Evolutionary conservation across 1,140 invertebrate species (phyloP).

Genomic region (Globodera ellingtonae): DNA sequence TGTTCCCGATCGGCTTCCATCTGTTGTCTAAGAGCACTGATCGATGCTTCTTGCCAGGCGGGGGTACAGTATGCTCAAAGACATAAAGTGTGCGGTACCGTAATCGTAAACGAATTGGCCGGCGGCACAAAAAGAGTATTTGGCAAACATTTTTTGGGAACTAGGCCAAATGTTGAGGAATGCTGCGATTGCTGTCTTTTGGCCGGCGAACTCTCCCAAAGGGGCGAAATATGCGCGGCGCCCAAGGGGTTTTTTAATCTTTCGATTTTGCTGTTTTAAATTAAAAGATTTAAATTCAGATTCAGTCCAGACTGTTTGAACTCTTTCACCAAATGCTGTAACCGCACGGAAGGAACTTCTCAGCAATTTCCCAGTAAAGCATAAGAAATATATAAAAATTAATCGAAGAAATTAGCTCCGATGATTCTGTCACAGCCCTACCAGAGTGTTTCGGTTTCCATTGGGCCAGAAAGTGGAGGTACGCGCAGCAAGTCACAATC

Average conservation of each 20-base stretch:
- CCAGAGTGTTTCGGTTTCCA: conserved; percentile 24
- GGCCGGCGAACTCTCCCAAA: conserved; percentile 54
- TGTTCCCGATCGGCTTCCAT: conserved; percentile 60
- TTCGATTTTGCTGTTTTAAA: background rate
- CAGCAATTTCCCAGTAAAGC: conserved; percentile 9
- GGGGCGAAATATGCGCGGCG: conserved; percentile 53
- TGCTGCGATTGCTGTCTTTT: conserved; percentile 64
- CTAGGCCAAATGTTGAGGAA: conserved; percentile 43
- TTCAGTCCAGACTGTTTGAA: conserved; percentile 56
- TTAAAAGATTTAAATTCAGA: background rate
- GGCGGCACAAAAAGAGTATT: conserved; percentile 14
- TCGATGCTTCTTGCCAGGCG: conserved; percentile 41
- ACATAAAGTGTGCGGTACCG: conserved; percentile 1
- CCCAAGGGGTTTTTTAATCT: conserved; percentile 46
- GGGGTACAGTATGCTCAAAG: conserved; percentile 3
- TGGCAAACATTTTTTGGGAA: background rate
- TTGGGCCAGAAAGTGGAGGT: conserved; percentile 3
- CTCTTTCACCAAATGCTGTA: conserved; percentile 63
- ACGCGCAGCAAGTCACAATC: conserved; percentile 1
- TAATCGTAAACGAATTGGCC: conserved; percentile 17
- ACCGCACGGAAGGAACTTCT: conserved; percentile 5
- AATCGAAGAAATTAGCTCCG: background rate
- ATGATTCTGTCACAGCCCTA: background rate
- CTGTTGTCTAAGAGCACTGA: conserved; percentile 57
- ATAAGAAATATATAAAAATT: background rate